Evolutionary conservation across 2,113 vertebrate species (phyloP).

Genomic region (Leucopsar rothschildi): DNA sequence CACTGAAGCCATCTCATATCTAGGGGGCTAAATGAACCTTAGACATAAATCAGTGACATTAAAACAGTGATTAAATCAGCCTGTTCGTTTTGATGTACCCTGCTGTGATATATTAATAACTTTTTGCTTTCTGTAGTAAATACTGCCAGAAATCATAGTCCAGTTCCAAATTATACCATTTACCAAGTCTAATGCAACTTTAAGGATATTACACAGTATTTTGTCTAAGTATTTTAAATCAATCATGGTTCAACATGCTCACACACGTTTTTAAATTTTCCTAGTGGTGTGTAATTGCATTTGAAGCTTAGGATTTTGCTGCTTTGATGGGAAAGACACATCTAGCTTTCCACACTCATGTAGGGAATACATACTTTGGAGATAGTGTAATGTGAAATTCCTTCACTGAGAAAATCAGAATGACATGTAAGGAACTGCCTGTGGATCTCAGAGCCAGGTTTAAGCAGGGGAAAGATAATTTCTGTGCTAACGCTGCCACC

Average conservation of each 20-base stretch:
- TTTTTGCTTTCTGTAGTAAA: not conserved
- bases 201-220: not conserved
- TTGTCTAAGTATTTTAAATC: not conserved
- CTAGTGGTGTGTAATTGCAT: not conserved
- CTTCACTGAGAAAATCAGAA: not conserved
- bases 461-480: not conserved
- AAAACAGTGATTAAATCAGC: not conserved
- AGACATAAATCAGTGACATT: not conserved
- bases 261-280: not conserved
- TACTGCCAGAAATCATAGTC: not conserved
- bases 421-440: not conserved
- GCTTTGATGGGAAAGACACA: conserved; percentile 4
- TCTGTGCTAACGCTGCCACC: conserved; percentile 36
- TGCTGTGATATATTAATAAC: not conserved
- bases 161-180: not conserved
- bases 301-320: not conserved
- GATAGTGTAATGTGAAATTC: conserved; percentile 7
- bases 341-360: not conserved
- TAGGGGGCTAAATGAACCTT: not conserved
- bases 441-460: not conserved
- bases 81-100: not conserved
- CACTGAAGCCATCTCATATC: not conserved
- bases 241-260: not conserved
- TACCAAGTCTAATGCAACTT: not conserved
- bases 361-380: conserved; percentile 5